Base-by-base conservation (phyloP, 2,113 vertebrate genomes). In the Epinephelus fuscoguttatus region DNA sequence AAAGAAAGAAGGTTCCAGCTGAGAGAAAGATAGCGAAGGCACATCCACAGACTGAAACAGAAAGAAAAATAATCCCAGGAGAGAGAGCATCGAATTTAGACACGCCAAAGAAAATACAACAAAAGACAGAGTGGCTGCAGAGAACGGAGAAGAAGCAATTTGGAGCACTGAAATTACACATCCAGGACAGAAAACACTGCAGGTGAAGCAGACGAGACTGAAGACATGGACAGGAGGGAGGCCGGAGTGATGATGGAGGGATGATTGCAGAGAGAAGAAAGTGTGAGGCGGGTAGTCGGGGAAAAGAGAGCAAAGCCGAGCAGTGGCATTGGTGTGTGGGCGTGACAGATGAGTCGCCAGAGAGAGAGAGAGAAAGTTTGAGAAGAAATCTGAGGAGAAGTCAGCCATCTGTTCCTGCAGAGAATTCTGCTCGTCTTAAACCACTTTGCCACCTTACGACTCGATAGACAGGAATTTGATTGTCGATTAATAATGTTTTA, bases 351-450 rank as follows among this genome's bases (percentile, higher is more conserved):
- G 84, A 81, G 40, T 78, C 59, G 61, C 70, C 59, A 19, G 73
- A 82, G 81, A 85, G n/a, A 63, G 72, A 1, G 88, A 59, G 74
- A 27, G 25, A 27, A 2, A 49, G 60, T 37, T 52, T 11, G 45
- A 37, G 21, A 37, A 13, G 6, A 30, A 59, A 19, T 40, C 11
- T 21, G 30, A 55, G 57, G 73, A 64, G 42, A 17, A 55, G 47
- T 63, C 57, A 30, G 64, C 85, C 88, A 82, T 88, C 82, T 90
- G 85, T 6, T 80, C 76, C 55, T 75, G 57, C 60, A 0, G 81
- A 49, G 84, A 42, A 3, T 15, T 62, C 2, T 21, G 30, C 74
- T 72, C 81, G 15, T 70, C 71, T 63, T 27, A 8, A 60, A 64
- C 0, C 33, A 2, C 75, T 71, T 19, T 3, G 3, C 69, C 64